These are phyloP conservation scores for Chiroxiphia lanceolata DNA, from an alignment of 2,797 vertebrate genomes.

Conservation along the genomic window DNA sequence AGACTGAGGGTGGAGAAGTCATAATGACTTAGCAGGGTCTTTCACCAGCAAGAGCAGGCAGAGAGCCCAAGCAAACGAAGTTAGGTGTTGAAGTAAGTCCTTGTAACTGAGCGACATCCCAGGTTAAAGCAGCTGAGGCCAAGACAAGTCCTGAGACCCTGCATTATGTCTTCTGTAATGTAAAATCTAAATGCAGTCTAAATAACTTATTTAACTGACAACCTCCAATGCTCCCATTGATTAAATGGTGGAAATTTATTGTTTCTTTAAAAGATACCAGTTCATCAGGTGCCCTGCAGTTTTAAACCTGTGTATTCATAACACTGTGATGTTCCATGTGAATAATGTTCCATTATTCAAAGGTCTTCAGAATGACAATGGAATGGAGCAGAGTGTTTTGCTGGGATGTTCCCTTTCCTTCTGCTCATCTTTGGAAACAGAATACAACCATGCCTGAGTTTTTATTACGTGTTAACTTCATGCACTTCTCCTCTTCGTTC, in stretches of 20 bases:
- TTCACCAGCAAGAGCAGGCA: not conserved
- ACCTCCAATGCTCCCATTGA: not conserved
- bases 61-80: not conserved
- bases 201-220: not conserved
- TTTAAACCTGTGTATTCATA: not conserved
- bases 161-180: not conserved
- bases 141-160: not conserved
- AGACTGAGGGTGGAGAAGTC: not conserved
- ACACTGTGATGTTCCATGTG: not conserved
- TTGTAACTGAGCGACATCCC: not conserved
- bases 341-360: not conserved
- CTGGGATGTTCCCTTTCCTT: not conserved
- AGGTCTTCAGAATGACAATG: not conserved
- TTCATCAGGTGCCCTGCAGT: not conserved
- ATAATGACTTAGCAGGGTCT: not conserved
- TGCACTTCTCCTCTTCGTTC: not conserved
- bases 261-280: not conserved
- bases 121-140: not conserved
- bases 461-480: not conserved
- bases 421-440: not conserved
- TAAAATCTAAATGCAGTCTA: not conserved
- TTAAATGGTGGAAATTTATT: not conserved
- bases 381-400: not conserved
- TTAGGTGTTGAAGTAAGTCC: not conserved
- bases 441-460: not conserved